These are phyloP conservation scores for Oreotrochilus melanogaster DNA, from an alignment of 2,113 vertebrate genomes.

Conservation along the genomic window DNA sequence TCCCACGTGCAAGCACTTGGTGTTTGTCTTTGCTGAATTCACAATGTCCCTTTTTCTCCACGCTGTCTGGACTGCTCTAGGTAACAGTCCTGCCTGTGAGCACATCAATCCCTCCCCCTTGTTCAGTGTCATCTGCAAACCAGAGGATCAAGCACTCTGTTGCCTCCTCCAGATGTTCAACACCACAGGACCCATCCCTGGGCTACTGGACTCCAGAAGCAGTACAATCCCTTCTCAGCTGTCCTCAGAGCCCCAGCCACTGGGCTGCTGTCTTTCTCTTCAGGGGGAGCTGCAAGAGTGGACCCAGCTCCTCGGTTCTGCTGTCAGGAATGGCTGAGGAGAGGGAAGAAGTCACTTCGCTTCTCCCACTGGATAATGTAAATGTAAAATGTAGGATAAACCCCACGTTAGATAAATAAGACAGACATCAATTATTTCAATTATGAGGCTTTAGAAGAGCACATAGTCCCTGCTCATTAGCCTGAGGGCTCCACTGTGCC, in stretches of 20 bases:
- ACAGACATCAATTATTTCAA: not conserved
- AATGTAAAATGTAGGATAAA: not conserved
- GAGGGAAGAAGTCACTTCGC: not conserved
- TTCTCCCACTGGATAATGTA: not conserved
- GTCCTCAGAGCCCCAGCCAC: not conserved
- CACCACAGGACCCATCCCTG: rapidly evolving
- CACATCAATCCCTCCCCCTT: rapidly evolving
- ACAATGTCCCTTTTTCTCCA: not conserved
- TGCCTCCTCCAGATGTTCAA: not conserved
- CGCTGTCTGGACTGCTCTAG: not conserved
- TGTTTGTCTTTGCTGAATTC: not conserved
- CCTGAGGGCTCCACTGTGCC: not conserved
- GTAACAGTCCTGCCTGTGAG: not conserved
- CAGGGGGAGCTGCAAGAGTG: not conserved
- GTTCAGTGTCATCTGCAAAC: not conserved
- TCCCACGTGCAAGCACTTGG: not conserved
- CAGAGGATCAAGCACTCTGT: not conserved
- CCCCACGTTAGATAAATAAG: not conserved
- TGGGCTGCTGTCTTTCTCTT: not conserved
- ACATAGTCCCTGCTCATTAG: not conserved
- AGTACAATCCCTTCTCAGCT: not conserved
- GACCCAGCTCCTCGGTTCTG: not conserved
- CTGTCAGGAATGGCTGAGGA: not conserved
- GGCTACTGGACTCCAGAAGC: not conserved
- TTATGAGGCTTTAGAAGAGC: not conserved